Evolutionary conservation across 1,140 invertebrate genomes (phyloP), one percentile per base, ranked within the genome.

Genomic region (Pantala flavescens): DNA sequence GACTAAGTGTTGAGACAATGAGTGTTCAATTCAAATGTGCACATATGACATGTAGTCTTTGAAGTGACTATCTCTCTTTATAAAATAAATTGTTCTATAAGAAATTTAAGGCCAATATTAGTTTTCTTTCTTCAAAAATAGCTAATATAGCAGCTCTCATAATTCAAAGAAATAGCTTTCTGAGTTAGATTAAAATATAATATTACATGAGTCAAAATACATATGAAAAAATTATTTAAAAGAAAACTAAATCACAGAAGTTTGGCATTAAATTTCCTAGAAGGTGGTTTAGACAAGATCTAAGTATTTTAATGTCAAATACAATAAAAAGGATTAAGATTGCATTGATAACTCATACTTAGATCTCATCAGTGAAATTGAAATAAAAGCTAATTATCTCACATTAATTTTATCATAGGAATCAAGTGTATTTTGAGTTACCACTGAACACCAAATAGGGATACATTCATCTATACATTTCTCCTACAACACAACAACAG

Each of bases 401-500:
- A 63, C 49, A 63, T 16, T 63, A 21, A 63, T 63, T 63, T 3
- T 63, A 63, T 63, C n/a, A 19, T 63, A 63, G 49, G 49, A 21
- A 16, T 12, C 3, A 63, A 63, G 49, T 63, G 49, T 63, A 63
- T 19, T 63, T 63, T 63, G 49, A 36, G 9, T 36, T 5, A 63
- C 49, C 49, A 63, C 49, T 63, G 49, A 63, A 63, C 49, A 63
- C 49, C 49, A 63, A 63, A 63, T 63, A 63, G n/a, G 28, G 14
- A 63, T 63, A 63, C 49, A 63, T 63, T 63, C 49, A 63, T 63
- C 49, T 63, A 63, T 63, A 63, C 49, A 63, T 63, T 19, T 63
- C 49, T 63, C 49, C 49, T 63, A 63, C 49, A 63, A 63, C 49
- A 63, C 49, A 63, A 63, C 49, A 63, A 63, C 49, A 63, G 49